Base-by-base conservation (phyloP, 2,797 vertebrate species). In the Mormyrus hasselquistii region DNA sequence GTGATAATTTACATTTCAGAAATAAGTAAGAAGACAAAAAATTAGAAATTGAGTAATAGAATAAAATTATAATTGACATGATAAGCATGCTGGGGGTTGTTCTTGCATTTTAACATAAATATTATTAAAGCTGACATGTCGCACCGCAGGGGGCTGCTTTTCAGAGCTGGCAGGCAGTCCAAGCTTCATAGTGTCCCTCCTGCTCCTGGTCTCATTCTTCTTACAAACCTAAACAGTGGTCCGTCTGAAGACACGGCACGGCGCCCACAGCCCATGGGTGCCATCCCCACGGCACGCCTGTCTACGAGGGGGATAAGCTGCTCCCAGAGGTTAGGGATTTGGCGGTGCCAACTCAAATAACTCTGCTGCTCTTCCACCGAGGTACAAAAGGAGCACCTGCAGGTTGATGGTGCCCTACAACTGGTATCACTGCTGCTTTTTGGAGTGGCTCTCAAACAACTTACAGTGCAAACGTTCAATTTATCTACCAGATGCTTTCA, bases 271-370 rank as follows among this genome's bases (percentile, higher is more conserved):
- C 59, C 55, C 29, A 14, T 38, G 65, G 84, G 22, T 19, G 29
- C 49, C 29, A 84, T 38, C 34, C 88, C 34, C 5, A 1, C 4
- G 44, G 69, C 25, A 22, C 12, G 73, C 47, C 59, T 88, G 73
- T 62, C 89, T 82, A 86, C 29, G n/a, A 49, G 73, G 5, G 16
- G 73, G 41, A 49, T 62, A 89, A 89, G 53, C 86, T 59, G 52
- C 53, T 87, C 65, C 87, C 47, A 19, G 50, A 50, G 14, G 85
- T 7, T 41, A 3, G 50, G 53, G 14, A 50, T 59, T 59, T 25
- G 29, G 25, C 25, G 7, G 85, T 8, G 8, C 38, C 14, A 14
- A 19, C 59, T 47, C 87, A 41, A 83, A 87, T 89, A 83, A 55
- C 73, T 89, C 73, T 83, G 69, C 55, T 86, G 34, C 50, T 38